These are phyloP conservation scores for Macaria notata DNA, from an alignment of 2,888 invertebrate genomes.

Conservation along the genomic window DNA sequence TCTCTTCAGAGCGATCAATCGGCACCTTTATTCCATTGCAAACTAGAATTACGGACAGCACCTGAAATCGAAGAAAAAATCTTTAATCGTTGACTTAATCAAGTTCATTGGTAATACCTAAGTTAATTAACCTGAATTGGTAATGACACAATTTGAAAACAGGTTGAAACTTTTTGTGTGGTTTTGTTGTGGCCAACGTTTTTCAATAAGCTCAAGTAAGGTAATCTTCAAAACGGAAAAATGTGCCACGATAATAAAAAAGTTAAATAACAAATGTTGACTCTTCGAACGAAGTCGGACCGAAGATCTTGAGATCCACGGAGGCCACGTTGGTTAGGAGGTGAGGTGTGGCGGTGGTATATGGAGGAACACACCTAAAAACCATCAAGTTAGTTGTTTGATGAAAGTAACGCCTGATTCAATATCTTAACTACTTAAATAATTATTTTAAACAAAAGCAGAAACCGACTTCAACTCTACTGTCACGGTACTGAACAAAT, in stretches of 20 bases:
- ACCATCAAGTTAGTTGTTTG: too few relatives aligned
- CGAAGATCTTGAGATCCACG: too few relatives aligned
- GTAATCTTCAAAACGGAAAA: slow-evolving; percentile 63
- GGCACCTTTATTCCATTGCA: slow-evolving; percentile 62
- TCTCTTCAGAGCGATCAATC: slow-evolving; percentile 47
- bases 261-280: background rate
- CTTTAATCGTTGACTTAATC: background rate
- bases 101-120: slow-evolving; percentile 19
- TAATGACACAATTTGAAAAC: slow-evolving; percentile 33
- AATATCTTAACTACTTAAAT: too few relatives aligned
- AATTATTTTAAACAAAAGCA: too few relatives aligned
- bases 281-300: too few relatives aligned
- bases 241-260: slow-evolving; percentile 62
- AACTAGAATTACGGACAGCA: slow-evolving; percentile 47
- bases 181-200: slow-evolving; percentile 31
- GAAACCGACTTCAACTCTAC: too few relatives aligned
- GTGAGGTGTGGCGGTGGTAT: too few relatives aligned
- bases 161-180: slow-evolving; percentile 36
- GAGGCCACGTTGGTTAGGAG: too few relatives aligned
- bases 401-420: too few relatives aligned
- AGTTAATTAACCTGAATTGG: slow-evolving; percentile 30
- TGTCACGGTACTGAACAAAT: too few relatives aligned
- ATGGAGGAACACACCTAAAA: too few relatives aligned
- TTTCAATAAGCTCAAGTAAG: slow-evolving; percentile 60
- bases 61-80: slow-evolving; percentile 49